phyloP scores from a whole-genome alignment of 1,140 invertebrate species.

The Bombus ignitus region DNA sequence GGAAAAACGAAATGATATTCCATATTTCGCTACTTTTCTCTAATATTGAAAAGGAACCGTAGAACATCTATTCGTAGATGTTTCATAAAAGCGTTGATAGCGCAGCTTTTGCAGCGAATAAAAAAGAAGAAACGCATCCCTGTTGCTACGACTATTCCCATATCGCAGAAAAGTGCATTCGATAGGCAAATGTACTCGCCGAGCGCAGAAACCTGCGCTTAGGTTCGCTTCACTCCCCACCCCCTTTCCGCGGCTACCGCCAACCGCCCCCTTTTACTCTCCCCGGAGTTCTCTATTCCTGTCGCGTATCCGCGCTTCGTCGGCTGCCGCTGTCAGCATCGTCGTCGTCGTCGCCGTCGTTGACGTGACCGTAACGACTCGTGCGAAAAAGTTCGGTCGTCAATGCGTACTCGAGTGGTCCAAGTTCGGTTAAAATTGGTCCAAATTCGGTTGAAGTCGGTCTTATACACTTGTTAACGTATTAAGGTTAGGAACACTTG shows the following conservation, averaged over 20 bases:
- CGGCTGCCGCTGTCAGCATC: conserved; percentile 56
- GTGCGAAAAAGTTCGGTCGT: background rate
- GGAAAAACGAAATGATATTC: no score
- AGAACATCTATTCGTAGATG: background rate
- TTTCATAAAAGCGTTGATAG: background rate
- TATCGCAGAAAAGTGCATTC: conserved; percentile 13
- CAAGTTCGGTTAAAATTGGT: no score
- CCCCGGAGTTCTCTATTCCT: conserved; percentile 52
- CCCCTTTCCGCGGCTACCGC: conserved; percentile 12
- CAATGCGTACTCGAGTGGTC: background rate
- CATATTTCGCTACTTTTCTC: no score
- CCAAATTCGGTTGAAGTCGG: background rate
- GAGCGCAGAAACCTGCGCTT: conserved; percentile 62
- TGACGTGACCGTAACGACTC: conserved; percentile 25
- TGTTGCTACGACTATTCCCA: background rate
- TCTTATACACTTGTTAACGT: background rate
- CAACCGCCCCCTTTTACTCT: conserved; percentile 41
- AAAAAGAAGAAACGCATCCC: background rate
- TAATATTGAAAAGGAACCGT: no score
- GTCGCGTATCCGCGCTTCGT: conserved; percentile 56
- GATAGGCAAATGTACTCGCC: conserved; percentile 24
- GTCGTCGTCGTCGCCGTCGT: conserved; percentile 50
- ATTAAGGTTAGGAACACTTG: background rate
- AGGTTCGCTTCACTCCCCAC: conserved; percentile 41
- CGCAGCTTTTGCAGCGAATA: background rate